Evolutionary conservation across 2,888 invertebrate genomes (phyloP), one percentile per base, ranked within the genome.

Genomic region (Orthonevra nobilis): DNA sequence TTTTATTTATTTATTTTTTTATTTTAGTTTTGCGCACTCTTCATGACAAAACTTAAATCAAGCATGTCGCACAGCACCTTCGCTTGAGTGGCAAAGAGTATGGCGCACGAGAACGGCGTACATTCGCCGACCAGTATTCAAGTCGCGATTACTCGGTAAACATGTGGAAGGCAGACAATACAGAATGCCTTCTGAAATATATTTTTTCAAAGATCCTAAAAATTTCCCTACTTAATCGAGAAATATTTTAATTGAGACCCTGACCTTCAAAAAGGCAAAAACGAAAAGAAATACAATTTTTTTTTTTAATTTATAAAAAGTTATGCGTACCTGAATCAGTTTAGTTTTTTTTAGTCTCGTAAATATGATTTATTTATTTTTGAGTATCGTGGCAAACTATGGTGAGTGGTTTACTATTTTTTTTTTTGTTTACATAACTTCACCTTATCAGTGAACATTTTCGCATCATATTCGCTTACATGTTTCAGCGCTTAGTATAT

Each of bases 141-240:
- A 87, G 86, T 84, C 86, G 86, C 86, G 85, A 86, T 86, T 87
- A 86, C 83, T 86, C 86, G 85, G 84, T 85, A 83, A 87, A 87
- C 87, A 88, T 87, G 88, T 87, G 84, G 83, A 84, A 83, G 84
- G 73, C 50, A 69, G 40, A 26, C 26, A 69, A 52, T 50, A 30
- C 56, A 64, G 44, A 40, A 42, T 5, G 19, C 20, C 30, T 42
- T 30, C 6, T 28, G n/a, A n/a, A n/a, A n/a, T 6, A 17, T 54
- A 40, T 28, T 38, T 28, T 44, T 23, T 42, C n/a, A n/a, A n/a
- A n/a, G n/a, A 15, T 52, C 20, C 36, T 54, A 12, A 28, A 17
- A 28, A 20, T 19, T 48, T 52, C 54, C 52, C 61, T 68, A 30
- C 9, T 73, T 26, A 50, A 61, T 68, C 61, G 56, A 19, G 26